Evolutionary conservation across 2,888 invertebrate species (phyloP), one percentile per base, ranked within the genome.

Genomic region (Melieria crassipennis): DNA sequence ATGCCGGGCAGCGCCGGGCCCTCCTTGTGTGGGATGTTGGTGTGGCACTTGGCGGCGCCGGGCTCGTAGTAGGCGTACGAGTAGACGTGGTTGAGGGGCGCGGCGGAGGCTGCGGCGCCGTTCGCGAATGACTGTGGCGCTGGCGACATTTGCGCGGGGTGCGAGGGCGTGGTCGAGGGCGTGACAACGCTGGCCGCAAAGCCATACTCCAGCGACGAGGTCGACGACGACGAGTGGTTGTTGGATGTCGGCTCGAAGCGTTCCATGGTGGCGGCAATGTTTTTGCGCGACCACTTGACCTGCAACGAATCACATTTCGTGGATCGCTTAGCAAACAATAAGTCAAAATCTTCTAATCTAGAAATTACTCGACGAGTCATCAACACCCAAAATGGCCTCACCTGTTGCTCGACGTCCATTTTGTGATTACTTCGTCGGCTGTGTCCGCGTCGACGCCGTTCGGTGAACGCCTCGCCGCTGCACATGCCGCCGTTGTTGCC

Each of bases 51-150:
- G 73, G 89, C 89, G 3, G 90, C 90, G 6, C 91, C 91, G 0
- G 91, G 90, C 82, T 93, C 94, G 84, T 94, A 94, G 84, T 94
- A 94, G 10, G 94, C 94, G 86, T 94, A 94, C 45, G 94, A 93
- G 86, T 94, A 94, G 81, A 94, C 94, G 65, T 87, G 87, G 69
- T 86, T 86, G 7, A 82, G 81, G 4, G 86, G 83, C 0, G 46
- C 62, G 7, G 70, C 7, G 9, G 63, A 47, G 7, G 78, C 74
- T 4, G 71, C 67, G 1, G 75, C 67, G 0, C 76, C 75, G 5
- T 76, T 75, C n/a, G 73, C 73, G 9, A 74, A 60, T 61, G 75
- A 72, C 55, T 75, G 76, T 43, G 74, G 74, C 52, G 69, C 75
- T 3, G 76, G 74, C 57, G 74, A 74, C 70, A 77, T 77, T 63